Conservation (phyloP, 2,888 invertebrate species). For the Tachina lurida region DNA sequence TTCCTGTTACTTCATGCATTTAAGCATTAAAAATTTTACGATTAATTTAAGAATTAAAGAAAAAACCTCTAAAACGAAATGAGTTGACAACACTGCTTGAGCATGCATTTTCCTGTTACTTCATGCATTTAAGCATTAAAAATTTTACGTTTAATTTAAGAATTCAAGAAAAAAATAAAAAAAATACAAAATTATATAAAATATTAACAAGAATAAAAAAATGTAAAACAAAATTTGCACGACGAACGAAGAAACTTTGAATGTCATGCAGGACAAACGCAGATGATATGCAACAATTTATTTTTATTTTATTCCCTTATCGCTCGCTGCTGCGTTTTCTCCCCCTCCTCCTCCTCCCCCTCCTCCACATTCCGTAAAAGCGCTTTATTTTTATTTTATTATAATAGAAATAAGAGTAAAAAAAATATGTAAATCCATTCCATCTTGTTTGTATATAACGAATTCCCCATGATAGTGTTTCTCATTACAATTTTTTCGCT, state of each 20-base stretch:
- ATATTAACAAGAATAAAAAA: slow-evolving; percentile 18
- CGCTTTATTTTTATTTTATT: slow-evolving; percentile 5
- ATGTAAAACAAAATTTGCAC: slow-evolving; percentile 34
- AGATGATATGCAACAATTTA: slow-evolving; percentile 64
- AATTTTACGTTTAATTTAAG: slow-evolving; percentile 60
- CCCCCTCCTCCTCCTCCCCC: neutral
- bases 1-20: slow-evolving; percentile 51
- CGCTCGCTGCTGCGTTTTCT: slow-evolving; percentile 19
- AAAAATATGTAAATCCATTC: neutral
- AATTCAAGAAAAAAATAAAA: slow-evolving; percentile 23
- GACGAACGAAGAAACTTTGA: slow-evolving; percentile 57
- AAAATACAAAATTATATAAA: neutral
- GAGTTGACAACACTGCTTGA: slow-evolving; percentile 44
- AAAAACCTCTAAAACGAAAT: neutral
- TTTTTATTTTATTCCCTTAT: slow-evolving; percentile 58
- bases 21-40: slow-evolving; percentile 52
- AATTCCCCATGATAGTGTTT: slow-evolving; percentile 64
- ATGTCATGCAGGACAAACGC: slow-evolving; percentile 71
- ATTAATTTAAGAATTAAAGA: slow-evolving; percentile 54
- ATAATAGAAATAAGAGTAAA: neutral
- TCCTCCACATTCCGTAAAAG: neutral
- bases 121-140: slow-evolving; percentile 47
- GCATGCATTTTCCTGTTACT: slow-evolving; percentile 48
- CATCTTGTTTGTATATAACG: slow-evolving; percentile 54
- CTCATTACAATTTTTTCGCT: slow-evolving; percentile 62